Base-by-base conservation (phyloP, 1,140 invertebrate genomes). In the Drosophila insularis region DNA sequence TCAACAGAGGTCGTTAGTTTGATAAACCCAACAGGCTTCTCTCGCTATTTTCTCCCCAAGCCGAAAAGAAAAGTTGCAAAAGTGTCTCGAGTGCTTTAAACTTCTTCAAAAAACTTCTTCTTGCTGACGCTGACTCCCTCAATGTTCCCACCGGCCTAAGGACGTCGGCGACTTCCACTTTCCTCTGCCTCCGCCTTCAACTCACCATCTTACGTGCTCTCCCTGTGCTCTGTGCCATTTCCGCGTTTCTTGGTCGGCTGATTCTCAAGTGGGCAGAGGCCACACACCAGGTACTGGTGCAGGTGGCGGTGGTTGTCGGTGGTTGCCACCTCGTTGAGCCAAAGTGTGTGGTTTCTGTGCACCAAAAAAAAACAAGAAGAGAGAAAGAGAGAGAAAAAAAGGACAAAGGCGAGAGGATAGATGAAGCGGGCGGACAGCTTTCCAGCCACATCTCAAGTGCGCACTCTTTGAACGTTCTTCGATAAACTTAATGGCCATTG, bases 401-500 rank as follows among this genome's bases (percentile, higher is more conserved):
- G 73, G 66, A 61, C 63, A 82, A 79, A 74, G 67, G 64, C 43
- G 19, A 17, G 56, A 17, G 55, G 8, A 11, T 8, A 17, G 17
- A 23, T 11, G 19, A 10, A 63, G 56, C 50, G 40, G 14, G 1
- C 3, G 58, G 27, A n/a, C 35, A 14, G 17, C n/a, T 43, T 32
- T 35, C 40, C 79, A 71, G 67, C 55, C 74, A 53, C 68, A 74
- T 56, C 72, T 86, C 62, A 74, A 87, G 82, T 81, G 71, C 68
- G 63, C 53, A 60, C 71, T 74, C 75, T 81, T 86, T 40, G 78
- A 86, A 79, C 79, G 63, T 71, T 81, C 82, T 87, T 86, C 82
- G 82, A 87, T 86, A 68, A 87, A 81, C 82, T 81, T 87, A 86
- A 87, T 87, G 82, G 82, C 79, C 79, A 86, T 86, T 73, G 79